Base-by-base conservation (phyloP, 2,113 vertebrate species). In the Oxyura jamaicensis region DNA sequence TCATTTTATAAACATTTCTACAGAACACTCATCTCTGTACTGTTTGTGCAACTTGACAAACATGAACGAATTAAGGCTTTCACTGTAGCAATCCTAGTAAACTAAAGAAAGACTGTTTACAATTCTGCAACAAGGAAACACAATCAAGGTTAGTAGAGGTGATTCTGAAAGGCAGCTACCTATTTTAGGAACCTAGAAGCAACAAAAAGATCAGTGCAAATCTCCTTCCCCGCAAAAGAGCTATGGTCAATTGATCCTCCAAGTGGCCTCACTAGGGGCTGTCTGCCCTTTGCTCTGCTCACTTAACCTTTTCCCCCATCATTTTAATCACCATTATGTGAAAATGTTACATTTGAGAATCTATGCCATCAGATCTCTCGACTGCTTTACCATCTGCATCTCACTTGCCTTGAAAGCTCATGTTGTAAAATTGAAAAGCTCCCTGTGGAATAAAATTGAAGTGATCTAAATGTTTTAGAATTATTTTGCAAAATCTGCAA, bases 1-100 rank as follows among this genome's bases (percentile, higher is more conserved):
- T 83, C 77, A 52, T 91, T 88, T 88, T 86, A 95, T 75, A 95
- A 90, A 91, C 85, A 93, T 88, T 93, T 52, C 88, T 91, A 39
- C 48, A 78, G 85, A 93, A 55, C 65, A 62, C 65, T 60, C 83
- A 76, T 86, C 88, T 79, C 94, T 87, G 39, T 89, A 53, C 42
- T 74, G 73, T 78, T 62, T 46, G 79, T 87, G 73, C 83, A 90
- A 52, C 68, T 93, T 69, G 59, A 93, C 74, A 93, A 93, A 90
- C 69, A 83, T 12, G 72, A 83, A 83, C 88, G 65, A 94, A 96
- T 78, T 71, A 58, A 85, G 56, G 75, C 79, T 95, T 95, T 91
- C 80, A 82, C 17, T 78, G 77, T 73, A 81, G 67, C 83, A 21
- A 31, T 79, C 88, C 85, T 81, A 93, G 90, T 41, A 88, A 90